Evolutionary conservation across 2,888 invertebrate genomes (phyloP).

Genomic region (Opisthograptis luteolata): DNA sequence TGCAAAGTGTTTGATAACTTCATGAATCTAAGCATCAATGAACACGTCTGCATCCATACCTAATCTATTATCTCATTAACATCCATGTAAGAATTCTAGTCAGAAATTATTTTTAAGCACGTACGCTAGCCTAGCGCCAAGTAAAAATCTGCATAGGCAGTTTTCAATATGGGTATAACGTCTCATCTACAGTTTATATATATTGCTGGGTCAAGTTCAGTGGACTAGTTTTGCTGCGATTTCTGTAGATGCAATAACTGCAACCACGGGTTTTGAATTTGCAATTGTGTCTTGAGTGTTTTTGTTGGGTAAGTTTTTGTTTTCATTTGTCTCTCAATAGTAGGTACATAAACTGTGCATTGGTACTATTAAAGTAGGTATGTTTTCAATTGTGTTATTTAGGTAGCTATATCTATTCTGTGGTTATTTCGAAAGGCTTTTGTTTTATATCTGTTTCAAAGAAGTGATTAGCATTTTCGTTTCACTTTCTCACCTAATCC

Average conservation of each 20-base stretch:
- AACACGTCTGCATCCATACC: slow-evolving; percentile 28
- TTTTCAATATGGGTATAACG: slow-evolving; percentile 22
- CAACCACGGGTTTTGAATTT: not conserved
- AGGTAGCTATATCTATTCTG: no score
- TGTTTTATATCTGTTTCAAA: no score
- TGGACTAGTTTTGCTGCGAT: slow-evolving; percentile 18
- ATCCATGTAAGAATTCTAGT: slow-evolving; percentile 40
- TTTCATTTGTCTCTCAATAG: no score
- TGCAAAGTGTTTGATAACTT: slow-evolving; percentile 21
- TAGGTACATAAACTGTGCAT: no score
- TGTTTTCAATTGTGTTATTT: no score
- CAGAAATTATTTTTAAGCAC: slow-evolving; percentile 38
- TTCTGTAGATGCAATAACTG: slow-evolving; percentile 9
- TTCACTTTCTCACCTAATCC: no score
- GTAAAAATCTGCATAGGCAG: slow-evolving; percentile 34
- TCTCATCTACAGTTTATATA: slow-evolving; percentile 10
- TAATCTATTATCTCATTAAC: slow-evolving; percentile 10
- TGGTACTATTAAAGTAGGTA: no score
- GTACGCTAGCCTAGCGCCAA: slow-evolving; percentile 29
- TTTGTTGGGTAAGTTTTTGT: not conserved
- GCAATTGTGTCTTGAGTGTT: not conserved
- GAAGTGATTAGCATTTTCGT: no score
- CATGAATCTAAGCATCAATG: not conserved
- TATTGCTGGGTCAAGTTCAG: slow-evolving; percentile 25
- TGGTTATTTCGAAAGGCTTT: no score